phyloP scores from a whole-genome alignment of 2,888 invertebrate genomes.

The Deilephila elpenor region DNA sequence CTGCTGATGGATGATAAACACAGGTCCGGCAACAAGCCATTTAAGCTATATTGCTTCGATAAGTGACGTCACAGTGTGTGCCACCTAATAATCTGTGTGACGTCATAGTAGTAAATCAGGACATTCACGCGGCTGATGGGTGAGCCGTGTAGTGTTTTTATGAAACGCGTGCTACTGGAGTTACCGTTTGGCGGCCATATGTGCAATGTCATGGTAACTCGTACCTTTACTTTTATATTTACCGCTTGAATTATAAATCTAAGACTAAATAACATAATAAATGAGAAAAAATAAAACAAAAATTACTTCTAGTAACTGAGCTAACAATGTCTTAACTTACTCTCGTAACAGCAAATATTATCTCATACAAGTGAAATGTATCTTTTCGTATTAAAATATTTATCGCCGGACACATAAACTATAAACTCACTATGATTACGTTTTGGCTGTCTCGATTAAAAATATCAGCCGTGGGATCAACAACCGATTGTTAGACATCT shows the following conservation, averaged over 20 bases:
- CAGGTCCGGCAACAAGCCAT: constrained; percentile 30
- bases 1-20: constrained; percentile 29
- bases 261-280: too few relatives aligned
- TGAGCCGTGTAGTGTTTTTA: background rate
- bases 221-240: too few relatives aligned
- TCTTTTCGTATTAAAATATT: constrained; percentile 17
- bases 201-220: too few relatives aligned
- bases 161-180: background rate
- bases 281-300: too few relatives aligned
- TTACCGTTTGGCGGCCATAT: background rate
- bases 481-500: background rate
- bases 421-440: background rate
- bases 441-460: background rate
- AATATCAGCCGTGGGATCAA: background rate
- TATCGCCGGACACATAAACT: constrained; percentile 26
- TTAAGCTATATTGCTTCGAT: constrained; percentile 41
- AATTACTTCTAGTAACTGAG: too few relatives aligned
- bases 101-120: constrained; percentile 1
- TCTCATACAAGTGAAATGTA: too few relatives aligned
- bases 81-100: constrained; percentile 39
- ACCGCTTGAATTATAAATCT: too few relatives aligned
- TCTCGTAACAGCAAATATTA: too few relatives aligned
- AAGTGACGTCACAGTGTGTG: constrained; percentile 42
- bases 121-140: background rate
- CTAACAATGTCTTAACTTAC: too few relatives aligned